Evolutionary conservation across 2,888 invertebrate genomes (phyloP), one percentile per base, ranked within the genome.

Genomic region (Drosophila atroscutellata): DNA sequence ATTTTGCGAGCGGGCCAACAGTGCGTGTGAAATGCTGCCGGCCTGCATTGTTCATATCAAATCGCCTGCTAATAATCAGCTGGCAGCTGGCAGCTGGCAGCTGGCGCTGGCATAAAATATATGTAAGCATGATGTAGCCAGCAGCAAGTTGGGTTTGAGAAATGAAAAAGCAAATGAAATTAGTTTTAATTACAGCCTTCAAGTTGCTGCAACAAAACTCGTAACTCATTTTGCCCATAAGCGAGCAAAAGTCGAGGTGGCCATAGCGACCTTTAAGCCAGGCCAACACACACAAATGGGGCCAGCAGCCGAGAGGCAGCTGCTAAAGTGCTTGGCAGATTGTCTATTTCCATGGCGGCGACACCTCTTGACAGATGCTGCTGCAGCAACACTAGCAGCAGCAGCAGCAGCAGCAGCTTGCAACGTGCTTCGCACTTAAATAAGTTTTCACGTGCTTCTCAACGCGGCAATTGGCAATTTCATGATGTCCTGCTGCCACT

Each of bases 401-500:
- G 20, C 20, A 30, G 20, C 67, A 72, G 70, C 75, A 75, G 71
- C 83, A 77, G 79, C 85, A 63, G 50, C 77, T 68, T 87, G 84
- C 90, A 90, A 86, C 86, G 89, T 86, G 90, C 90, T 60, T 86
- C 72, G 90, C 90, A 86, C 86, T 90, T 90, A 86, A 86, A 90
- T 86, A 89, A 86, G 87, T 86, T 86, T 82, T 77, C 72, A 81
- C 81, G 72, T 83, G 72, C 72, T 63, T 72, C 68, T 75, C 70
- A 56, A 30, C 55, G 55, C 61, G 70, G 77, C 77, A 80, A 74
- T 82, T 71, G 60, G 58, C 85, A 55, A 55, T 67, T 57, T 50
- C 56, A 28, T 52, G 32, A 51, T 58, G 36, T 57, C 65, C 77
- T 65, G 49, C 54, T 60, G 56, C 75, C 60, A 52, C 60, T 50